Base-by-base conservation (phyloP, 2,797 vertebrate genomes). In the Pachyuromys duprasi region DNA sequence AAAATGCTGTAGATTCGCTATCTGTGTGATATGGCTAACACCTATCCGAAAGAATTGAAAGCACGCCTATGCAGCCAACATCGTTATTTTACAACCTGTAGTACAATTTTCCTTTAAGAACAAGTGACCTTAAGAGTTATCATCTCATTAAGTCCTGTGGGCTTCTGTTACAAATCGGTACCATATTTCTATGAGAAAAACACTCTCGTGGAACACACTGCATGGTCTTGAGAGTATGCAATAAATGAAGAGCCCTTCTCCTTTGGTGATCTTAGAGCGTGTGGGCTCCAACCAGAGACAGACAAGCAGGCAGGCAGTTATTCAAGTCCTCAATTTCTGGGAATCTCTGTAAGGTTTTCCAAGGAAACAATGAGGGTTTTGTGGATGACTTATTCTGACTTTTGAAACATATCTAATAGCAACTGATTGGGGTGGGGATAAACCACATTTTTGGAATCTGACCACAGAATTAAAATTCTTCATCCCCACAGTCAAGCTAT, bases 81-180 rank as follows among this genome's bases (percentile, higher is more conserved):
- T 33, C 84, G 63, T 81, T 74, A 75, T 80, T 93, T 90, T 62
- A 90, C 62, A 92, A 39, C 74, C 57, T 62, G 42, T 95, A 24
- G 55, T 82, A 69, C 8, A 95, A 90, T 1, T 31, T 39, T 36
- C 45, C 91, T 83, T 57, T 84, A 67, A 94, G 9, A 18, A 18
- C 74, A 1, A 13, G 8, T 20, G 67, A 28, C 91, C 67, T 84
- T 75, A 57, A 76, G 81, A 89, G 81, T 67, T 86, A 70, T 90
- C 53, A 91, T 55, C 83, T 92, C 65, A 90, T 87, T 28, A 81
- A 82, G 22, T 70, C 55, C 18, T 63, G n/a, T 53, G n/a, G 12
- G 28, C 45, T 92, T 83, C 91, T 69, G 11, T 18, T 75, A 28
- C 55, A 96, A 94, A 96, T 80, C 28, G 42, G 76, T 91, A 55